Base-by-base conservation (phyloP, 2,888 invertebrate genomes). In the Eilema caniola region DNA sequence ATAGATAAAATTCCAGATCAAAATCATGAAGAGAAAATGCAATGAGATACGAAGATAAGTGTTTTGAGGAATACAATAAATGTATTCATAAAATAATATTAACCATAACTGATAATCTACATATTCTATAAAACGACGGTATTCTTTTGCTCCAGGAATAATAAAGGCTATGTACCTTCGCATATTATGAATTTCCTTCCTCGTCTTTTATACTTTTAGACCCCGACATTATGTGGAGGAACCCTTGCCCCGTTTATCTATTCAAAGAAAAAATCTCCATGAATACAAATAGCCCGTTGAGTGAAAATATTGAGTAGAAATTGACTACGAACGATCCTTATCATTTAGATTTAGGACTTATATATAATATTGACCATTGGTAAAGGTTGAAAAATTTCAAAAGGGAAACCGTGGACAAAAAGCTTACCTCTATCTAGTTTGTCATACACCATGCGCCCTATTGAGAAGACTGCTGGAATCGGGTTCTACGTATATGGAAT, bases 261-360 rank as follows among this genome's bases (percentile, higher is more conserved):
- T 91, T 91, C 91, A 88, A 88, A 84, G 86, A 86, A 90, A 89
- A 85, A 88, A 88, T 88, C 88, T 88, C 85, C 85, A 90, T 92
- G 92, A 92, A 92, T 92, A 92, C 88, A 89, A 91, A 91, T 91
- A 86, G 86, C 81, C 82, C 84, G 86, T 85, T 84, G 88, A 89
- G 88, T 87, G 88, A 88, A 89, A 88, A 89, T 88, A 88, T 90
- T 89, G 85, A 83, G 80, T 79, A 77, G 85, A 89, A 90, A 90
- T 90, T 88, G 89, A 85, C 87, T 89, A 83, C 83, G 83, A 90
- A 89, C 76, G 86, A 83, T 86, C 85, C 81, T 78, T 83, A 85
- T 84, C 79, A 81, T 85, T 83, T 74, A 57, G 62, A 67, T 76
- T 74, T 74, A 71, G 66, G 53, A 57, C 65, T 76, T 57, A 33